These are phyloP conservation scores for Bolinopsis microptera DNA, from an alignment of 37 sponge, comb jelly and placozoan genomes.

Conservation along the genomic window DNA sequence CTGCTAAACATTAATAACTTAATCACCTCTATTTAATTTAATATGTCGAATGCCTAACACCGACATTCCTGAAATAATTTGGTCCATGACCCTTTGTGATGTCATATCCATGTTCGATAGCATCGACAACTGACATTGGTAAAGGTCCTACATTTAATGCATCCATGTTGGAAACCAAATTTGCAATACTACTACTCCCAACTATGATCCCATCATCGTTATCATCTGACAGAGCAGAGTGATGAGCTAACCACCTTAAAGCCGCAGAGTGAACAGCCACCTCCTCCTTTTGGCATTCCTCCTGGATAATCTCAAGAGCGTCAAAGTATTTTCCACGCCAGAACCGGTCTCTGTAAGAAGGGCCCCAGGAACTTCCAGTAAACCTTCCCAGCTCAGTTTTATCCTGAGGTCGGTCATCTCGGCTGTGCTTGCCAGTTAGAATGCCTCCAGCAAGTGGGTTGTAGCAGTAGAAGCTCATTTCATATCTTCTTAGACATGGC, in stretches of 20 bases:
- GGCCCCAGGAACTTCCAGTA: neutral
- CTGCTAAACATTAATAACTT: neutral
- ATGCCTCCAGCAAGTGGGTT: constrained; percentile 93
- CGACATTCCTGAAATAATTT: constrained; percentile 71
- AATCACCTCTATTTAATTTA: neutral
- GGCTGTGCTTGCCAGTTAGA: constrained; percentile 76
- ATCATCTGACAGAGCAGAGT: neutral
- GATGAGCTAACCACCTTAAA: constrained; percentile 17
- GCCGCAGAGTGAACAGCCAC: neutral
- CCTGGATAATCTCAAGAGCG: constrained; percentile 14
- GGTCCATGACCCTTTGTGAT: constrained; percentile 78
- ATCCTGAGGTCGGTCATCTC: neutral
- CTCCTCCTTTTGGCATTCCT: neutral
- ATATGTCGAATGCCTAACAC: neutral
- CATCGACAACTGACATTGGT: constrained; percentile 73
- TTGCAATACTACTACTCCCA: neutral
- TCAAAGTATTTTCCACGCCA: neutral
- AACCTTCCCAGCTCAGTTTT: neutral
- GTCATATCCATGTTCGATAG: constrained; percentile 83
- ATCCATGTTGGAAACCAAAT: constrained; percentile 11
- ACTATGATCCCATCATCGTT: neutral
- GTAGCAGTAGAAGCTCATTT: constrained; percentile 89
- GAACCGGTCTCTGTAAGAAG: neutral
- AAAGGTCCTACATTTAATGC: constrained; percentile 9
- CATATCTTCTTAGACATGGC: constrained; percentile 81